Evolutionary conservation across 1,140 invertebrate species (phyloP), one percentile per base, ranked within the genome.

Genomic region (Phocides pigmalion): DNA sequence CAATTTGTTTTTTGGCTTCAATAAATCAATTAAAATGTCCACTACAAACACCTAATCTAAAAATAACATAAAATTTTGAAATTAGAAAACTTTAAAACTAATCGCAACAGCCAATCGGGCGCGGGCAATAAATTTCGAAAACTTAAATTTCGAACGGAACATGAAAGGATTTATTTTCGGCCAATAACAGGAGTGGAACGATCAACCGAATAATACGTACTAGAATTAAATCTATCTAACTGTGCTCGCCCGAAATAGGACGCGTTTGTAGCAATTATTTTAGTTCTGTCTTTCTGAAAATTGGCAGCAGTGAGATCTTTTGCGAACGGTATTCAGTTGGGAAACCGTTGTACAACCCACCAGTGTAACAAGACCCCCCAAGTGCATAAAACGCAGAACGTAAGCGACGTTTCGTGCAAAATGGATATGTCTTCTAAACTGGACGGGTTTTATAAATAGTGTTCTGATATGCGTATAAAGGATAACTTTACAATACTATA

Each of bases 261-360:
- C 89, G 84, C 81, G 82, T 88, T 87, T 89, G 82, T 80, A 80
- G 75, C 81, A 87, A 89, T 90, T 89, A 91, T 91, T 91, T 91
- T 89, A 89, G 88, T 73, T 87, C 87, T 84, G 88, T 89, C 88
- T 91, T 91, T 91, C 87, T 89, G 88, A 89, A 91, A 91, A 91
- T 91, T 91, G 88, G 88, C 87, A 91, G 83, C 78, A 69, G 85
- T 79, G 81, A 82, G 83, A 87, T 84, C 81, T 89, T 82, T 84
- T 83, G 78, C 83, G 80, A 76, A 76, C 68, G 88, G 84, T 81
- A 89, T 90, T 89, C 88, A 78, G 85, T 89, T 89, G 87, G 76
- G 87, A 91, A 91, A 89, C 88, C 73, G 84, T 87, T 88, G 82
- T 86, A 66, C 47, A 62, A 49, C 19, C 62, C 74, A 66, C 85